Base-by-base conservation (phyloP, 2,888 invertebrate genomes). In the Petrolisthes cinctipes region DNA sequence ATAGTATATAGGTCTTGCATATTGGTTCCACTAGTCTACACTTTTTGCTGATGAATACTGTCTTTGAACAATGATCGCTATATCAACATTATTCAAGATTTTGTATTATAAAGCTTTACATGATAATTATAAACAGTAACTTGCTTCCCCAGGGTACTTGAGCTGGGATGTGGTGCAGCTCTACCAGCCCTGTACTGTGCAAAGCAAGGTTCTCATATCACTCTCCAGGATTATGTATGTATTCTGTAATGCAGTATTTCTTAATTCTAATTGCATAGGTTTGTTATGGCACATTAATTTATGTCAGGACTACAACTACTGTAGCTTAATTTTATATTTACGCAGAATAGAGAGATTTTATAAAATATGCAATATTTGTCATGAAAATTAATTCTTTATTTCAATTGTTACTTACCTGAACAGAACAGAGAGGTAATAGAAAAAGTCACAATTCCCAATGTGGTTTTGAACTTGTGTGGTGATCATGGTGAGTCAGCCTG, bases 171-270 rank as follows among this genome's bases (percentile, higher is more conserved):
- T 94, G 99, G 99, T 6, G 95, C 96, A 85, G 98, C 98, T 2
- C 94, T 99, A 85, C 94, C 98, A 85, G 98, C 98, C n/a, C 95
- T 98, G 82, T 94, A 95, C 92, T 94, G 96, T 17, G 93, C 96
- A 73, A 92, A 94, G 78, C 94, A 94, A 92, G 96, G 95, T 82
- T 95, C 96, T 4, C 91, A 91, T 83, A 96, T 97, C 14, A 95
- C 96, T 92, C 98, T 98, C 93, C 98, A 99, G 93, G 99, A 99
- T 93, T 99, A 97, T 94, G 98, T 98, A 94, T 94, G 96, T 94
- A n/a, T n/a, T 71, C 3, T 20, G 37, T 37, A 37, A 37, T 37
- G 2, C 37, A 37, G 37, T 37, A 37, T 1, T 37, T 37, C 37
- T 37, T 37, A 37, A 37, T 37, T 37, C 2, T 37, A 37, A 37